Evolutionary conservation across 2,888 invertebrate species (phyloP).

Genomic region (Eristalis pertinax): DNA sequence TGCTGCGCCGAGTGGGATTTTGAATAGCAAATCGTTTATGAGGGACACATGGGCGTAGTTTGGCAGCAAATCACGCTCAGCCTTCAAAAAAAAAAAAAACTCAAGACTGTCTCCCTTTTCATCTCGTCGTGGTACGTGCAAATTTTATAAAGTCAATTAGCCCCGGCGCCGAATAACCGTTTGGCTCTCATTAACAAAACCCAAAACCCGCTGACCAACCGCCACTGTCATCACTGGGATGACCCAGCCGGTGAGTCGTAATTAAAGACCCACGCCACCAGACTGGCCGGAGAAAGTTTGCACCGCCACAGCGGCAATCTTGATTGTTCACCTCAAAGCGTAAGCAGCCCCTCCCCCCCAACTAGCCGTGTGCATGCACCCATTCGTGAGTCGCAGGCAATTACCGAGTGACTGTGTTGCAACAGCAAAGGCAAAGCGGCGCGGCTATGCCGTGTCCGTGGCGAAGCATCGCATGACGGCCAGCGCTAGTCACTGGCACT

Average conservation of each 20-base stretch:
- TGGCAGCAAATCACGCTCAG: neutral
- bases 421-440: neutral
- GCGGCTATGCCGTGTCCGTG: neutral
- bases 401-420: neutral
- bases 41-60: neutral
- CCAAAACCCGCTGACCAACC: neutral
- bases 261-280: neutral
- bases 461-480: neutral
- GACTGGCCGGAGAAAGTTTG: neutral
- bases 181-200: slow-evolving; percentile 48
- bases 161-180: slow-evolving; percentile 36
- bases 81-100: neutral
- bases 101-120: neutral
- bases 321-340: neutral
- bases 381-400: neutral
- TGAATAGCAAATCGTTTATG: neutral
- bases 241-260: neutral
- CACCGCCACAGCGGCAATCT: neutral
- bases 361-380: neutral
- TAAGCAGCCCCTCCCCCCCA: neutral
- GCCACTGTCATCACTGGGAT: neutral
- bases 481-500: neutral
- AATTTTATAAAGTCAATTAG: slow-evolving; percentile 59
- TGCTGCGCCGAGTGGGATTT: neutral
- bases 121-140: slow-evolving; percentile 28